Evolutionary conservation across 2,888 invertebrate genomes (phyloP).

Genomic region (Aquatica leii): DNA sequence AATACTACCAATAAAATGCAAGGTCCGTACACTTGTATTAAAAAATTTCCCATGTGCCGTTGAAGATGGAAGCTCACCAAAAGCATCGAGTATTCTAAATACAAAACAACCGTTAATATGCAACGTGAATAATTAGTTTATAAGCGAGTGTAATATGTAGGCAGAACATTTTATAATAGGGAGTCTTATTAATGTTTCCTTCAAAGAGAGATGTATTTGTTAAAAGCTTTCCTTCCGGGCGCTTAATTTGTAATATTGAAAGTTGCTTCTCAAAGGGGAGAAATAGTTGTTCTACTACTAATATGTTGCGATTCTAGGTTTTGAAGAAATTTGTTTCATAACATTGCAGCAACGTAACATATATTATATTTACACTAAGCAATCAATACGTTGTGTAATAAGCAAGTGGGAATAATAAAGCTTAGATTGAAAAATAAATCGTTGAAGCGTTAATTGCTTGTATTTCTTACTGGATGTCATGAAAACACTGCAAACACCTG

Average conservation of each 20-base stretch:
- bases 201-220: too few species aligned
- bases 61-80: constrained; percentile 79
- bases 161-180: too few species aligned
- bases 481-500: constrained; percentile 45
- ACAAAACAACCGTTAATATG: background rate
- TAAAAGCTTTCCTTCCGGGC: background rate
- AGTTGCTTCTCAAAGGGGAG: constrained; percentile 6
- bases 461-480: constrained; percentile 23
- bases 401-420: background rate
- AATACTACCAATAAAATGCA: constrained; percentile 84
- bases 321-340: too few species aligned
- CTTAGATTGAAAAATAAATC: background rate
- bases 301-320: too few species aligned
- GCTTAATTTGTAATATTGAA: constrained; percentile 8
- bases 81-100: constrained; percentile 72
- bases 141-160: too few species aligned
- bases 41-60: constrained; percentile 85
- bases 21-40: constrained; percentile 87
- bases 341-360: too few species aligned
- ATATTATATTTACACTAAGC: too few species aligned
- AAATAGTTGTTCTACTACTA: constrained; percentile 5
- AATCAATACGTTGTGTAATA: too few species aligned
- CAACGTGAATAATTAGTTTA: too few species aligned
- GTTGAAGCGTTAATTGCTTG: constrained; percentile 7
- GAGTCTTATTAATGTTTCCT: too few species aligned